Conservation (phyloP, 2,888 invertebrate species). For the Eupeodes latifasciatus region DNA sequence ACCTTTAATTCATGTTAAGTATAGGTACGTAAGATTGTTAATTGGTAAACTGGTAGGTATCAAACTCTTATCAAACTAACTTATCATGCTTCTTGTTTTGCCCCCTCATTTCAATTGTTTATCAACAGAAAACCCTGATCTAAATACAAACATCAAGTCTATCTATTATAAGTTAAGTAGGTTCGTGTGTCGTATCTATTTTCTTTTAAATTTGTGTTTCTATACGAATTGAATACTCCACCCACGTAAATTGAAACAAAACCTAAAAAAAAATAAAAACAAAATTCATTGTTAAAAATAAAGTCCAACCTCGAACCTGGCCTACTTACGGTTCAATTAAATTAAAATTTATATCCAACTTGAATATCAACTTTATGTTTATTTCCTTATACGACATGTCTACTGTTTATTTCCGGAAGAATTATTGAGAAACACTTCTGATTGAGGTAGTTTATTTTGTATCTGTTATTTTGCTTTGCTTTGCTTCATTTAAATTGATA, state of each 20-base stretch:
- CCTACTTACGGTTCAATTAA: constrained; percentile 13
- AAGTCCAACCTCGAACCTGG: constrained; percentile 35
- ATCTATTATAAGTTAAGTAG: not conserved
- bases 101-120: not conserved
- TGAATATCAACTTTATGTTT: not conserved
- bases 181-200: not conserved
- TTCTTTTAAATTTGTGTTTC: not conserved
- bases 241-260: constrained; percentile 22
- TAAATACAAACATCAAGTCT: not conserved
- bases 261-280: not conserved
- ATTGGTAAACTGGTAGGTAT: no score
- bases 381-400: not conserved
- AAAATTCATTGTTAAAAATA: not conserved
- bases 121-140: constrained; percentile 15
- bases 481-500: not conserved
- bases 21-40: no score
- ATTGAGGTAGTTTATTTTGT: no score
- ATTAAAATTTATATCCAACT: not conserved
- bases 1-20: no score
- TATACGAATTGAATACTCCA: not conserved
- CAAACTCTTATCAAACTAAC: not conserved
- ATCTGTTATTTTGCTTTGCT: not conserved
- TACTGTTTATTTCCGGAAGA: constrained; percentile 25
- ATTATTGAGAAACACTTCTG: not conserved
- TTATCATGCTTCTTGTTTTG: not conserved